Percentiles rank a stretch among this genome's conserved stretches.
Conservation (phyloP, 1,140 invertebrate genomes). For the Pseudomyrmex cubaensis region DNA sequence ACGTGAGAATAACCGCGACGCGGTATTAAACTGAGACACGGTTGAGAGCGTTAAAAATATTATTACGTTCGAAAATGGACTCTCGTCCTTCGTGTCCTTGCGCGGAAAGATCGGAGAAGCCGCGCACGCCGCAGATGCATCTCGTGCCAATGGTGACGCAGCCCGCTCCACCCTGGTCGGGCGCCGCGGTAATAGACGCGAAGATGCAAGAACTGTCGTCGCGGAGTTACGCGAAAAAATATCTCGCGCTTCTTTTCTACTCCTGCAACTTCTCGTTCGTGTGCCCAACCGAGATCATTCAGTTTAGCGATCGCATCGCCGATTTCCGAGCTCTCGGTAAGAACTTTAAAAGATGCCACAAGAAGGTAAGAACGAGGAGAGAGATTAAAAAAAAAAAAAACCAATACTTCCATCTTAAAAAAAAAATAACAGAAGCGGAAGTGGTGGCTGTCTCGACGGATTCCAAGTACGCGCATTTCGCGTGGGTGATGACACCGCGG, state of each 20-base stretch:
- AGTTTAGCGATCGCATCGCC: conserved; percentile 92
- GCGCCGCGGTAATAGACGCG: conserved; percentile 87
- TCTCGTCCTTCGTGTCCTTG: conserved; percentile 31
- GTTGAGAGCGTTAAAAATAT: conserved; percentile 1
- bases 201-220: conserved; percentile 88
- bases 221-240: conserved; percentile 89
- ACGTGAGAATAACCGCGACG: too few species aligned
- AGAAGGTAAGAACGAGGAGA: too few species aligned
- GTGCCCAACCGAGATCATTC: conserved; percentile 96
- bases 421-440: conserved; percentile 86
- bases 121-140: not conserved
- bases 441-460: conserved; percentile 94
- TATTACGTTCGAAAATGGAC: not conserved
- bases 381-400: too few species aligned
- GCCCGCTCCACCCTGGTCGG: conserved; percentile 71
- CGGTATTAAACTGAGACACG: too few species aligned
- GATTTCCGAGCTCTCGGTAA: conserved; percentile 92
- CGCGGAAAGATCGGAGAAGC: not conserved
- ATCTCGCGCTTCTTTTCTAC: conserved; percentile 91
- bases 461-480: conserved; percentile 94
- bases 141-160: conserved; percentile 46
- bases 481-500: conserved; percentile 96
- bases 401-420: too few species aligned
- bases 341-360: not conserved
- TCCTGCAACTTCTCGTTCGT: conserved; percentile 94